Evolutionary conservation across 2,797 vertebrate genomes (phyloP), one percentile per base, ranked within the genome.

Genomic region (Siniperca obscura): DNA sequence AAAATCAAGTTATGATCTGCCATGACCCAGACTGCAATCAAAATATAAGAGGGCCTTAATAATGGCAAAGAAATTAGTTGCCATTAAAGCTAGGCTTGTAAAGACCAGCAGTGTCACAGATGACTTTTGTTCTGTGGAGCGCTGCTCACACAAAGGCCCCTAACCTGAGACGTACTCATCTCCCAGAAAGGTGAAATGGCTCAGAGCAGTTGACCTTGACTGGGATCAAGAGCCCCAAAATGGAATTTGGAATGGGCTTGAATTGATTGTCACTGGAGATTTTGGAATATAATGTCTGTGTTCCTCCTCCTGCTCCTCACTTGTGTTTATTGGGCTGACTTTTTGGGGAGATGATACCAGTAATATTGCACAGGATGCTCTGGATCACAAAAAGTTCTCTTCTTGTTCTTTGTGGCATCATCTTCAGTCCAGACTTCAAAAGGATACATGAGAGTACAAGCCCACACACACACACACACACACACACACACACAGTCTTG

Each of bases 41-140:
- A 93, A 94, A 90, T 86, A 91, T 93, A 93, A 89, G 84, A 88
- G 69, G 83, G 78, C 74, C 93, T 93, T 93, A 90, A 92, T 90
- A 88, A 91, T 88, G 91, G 76, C 89, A 87, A 77, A 91, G 80
- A 84, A 94, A 93, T 92, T 83, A 91, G 91, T 92, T 90, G 76
- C 70, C 88, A 84, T 93, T 89, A 94, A 91, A 93, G 67, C 74
- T 76, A n/a, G 89, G 86, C 89, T 90, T 94, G 87, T 94, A 93
- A 94, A 94, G 86, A 90, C 83, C 90, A 92, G 86, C 84, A 13
- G 87, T 81, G 86, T 53, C 82, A 84, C 80, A 44, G 65, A 70
- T 14, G 67, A 76, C 61, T 86, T 71, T 82, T 82, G 53, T 78
- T 88, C 78, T 36, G 52, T 4, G 9, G 34, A 80, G 72, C 34